Evolutionary conservation across 2,888 invertebrate species (phyloP).

Genomic region (Atrina japonica): DNA sequence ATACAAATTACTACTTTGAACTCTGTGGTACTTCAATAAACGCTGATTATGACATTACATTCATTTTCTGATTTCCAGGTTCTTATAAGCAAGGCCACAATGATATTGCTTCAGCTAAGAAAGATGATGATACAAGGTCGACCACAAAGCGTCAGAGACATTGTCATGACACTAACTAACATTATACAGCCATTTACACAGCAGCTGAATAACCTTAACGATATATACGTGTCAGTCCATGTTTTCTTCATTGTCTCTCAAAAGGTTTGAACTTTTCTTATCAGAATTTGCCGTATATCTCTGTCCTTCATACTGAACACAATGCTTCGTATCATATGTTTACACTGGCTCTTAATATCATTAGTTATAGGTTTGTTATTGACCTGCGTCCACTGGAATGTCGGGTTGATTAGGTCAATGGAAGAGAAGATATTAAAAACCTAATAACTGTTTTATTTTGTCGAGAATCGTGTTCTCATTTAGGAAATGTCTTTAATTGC

Average conservation of each 20-base stretch:
- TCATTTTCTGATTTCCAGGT: no score
- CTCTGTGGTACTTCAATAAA: no score
- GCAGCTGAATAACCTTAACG: slow-evolving; percentile 64
- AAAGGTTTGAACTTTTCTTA: slow-evolving; percentile 50
- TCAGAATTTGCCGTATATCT: background rate
- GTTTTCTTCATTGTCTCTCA: slow-evolving; percentile 65
- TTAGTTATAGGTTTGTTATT: no score
- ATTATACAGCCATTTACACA: slow-evolving; percentile 66
- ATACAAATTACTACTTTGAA: no score
- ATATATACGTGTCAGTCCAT: slow-evolving; percentile 63
- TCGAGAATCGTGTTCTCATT: no score
- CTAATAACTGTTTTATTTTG: no score
- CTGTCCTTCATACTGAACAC: no score
- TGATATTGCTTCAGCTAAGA: slow-evolving; percentile 63
- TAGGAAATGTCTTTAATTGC: no score
- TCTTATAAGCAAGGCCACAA: slow-evolving; percentile 63
- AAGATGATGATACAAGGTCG: slow-evolving; percentile 24
- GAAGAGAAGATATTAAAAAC: no score
- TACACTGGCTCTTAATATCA: background rate
- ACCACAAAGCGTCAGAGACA: slow-evolving; percentile 42
- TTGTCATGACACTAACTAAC: slow-evolving; percentile 59
- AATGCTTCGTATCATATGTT: background rate
- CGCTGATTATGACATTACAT: no score
- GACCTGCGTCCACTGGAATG: no score
- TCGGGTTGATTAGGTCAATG: no score